Conservation (phyloP, 1,140 invertebrate species). For the Gerris buenoi region DNA sequence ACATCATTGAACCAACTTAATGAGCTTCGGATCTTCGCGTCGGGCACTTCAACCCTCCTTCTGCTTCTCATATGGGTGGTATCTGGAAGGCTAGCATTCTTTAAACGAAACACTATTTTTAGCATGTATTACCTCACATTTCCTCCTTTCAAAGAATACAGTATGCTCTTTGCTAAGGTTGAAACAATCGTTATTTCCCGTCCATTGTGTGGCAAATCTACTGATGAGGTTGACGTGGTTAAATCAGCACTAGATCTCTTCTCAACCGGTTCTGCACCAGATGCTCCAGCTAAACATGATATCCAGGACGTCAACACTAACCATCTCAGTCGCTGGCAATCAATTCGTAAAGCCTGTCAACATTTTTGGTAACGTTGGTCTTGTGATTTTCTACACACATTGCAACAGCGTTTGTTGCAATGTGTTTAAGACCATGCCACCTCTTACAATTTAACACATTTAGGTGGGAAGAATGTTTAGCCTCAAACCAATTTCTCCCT, state of each 20-base stretch:
- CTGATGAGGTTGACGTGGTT: constrained; percentile 6
- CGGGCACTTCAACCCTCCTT: constrained; percentile 11
- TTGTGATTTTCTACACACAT: no score
- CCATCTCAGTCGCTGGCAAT: no score
- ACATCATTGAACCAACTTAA: background rate
- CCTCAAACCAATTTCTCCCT: no score
- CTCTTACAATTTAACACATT: no score
- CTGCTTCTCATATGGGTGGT: constrained; percentile 26
- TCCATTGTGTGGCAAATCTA: constrained; percentile 13
- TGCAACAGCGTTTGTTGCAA: no score
- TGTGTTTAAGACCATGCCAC: no score
- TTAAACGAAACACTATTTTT: constrained; percentile 20
- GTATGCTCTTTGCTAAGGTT: constrained; percentile 20
- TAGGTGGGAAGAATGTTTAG: no score
- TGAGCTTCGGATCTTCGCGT: background rate
- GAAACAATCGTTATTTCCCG: constrained; percentile 24
- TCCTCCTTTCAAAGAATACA: constrained; percentile 24
- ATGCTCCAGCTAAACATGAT: no score
- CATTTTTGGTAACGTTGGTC: no score
- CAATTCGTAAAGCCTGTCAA: no score
- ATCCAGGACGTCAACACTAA: no score
- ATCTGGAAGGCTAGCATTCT: constrained; percentile 26
- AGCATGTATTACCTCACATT: constrained; percentile 16
- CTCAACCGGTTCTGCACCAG: no score
- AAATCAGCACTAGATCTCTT: background rate